Evolutionary conservation across 2,797 vertebrate species (phyloP).

Genomic region (Iguana delicatissima): DNA sequence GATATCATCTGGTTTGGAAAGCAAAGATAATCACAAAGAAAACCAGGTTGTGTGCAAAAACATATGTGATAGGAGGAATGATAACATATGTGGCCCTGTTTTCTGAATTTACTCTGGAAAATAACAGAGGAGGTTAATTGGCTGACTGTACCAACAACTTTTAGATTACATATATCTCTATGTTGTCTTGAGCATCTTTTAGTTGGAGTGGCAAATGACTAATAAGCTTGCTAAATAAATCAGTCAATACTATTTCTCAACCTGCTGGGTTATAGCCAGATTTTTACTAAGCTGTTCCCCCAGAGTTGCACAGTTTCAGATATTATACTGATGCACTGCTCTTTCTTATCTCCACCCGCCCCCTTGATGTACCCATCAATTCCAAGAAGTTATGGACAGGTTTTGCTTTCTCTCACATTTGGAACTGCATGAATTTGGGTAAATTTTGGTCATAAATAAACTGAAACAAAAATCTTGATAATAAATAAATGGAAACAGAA

Average conservation of each 20-base stretch:
- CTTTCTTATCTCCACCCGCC: neutral
- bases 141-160: neutral
- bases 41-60: neutral
- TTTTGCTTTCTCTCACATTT: neutral
- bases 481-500: neutral
- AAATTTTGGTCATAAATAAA: too few relatives aligned
- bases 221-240: neutral
- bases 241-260: neutral
- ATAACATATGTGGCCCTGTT: neutral
- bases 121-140: neutral
- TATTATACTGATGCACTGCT: neutral
- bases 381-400: neutral
- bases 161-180: neutral
- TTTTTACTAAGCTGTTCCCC: neutral
- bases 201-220: neutral
- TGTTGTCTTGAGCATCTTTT: neutral
- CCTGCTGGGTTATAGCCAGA: too few relatives aligned
- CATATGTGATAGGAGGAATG: neutral
- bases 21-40: conserved; percentile 7
- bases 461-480: neutral
- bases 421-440: neutral
- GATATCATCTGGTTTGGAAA: conserved; percentile 11
- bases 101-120: conserved; percentile 9
- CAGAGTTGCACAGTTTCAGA: neutral
- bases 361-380: neutral